Conservation (phyloP, 2,113 vertebrate species). For the Platysternon megacephalum region DNA sequence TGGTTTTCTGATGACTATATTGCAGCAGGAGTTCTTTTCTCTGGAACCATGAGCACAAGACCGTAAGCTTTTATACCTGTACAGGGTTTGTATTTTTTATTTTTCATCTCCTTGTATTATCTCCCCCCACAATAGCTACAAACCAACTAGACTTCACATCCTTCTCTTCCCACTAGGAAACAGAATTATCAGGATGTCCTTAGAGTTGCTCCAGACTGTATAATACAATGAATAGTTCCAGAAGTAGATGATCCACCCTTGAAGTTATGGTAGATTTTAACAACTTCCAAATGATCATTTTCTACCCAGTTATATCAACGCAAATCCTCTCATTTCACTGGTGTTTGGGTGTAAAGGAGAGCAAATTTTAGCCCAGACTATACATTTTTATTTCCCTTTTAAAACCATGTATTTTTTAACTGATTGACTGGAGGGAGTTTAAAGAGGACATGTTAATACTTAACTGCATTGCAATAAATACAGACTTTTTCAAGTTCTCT, state of each 20-base stretch:
- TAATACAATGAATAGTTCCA: not conserved
- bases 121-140: not conserved
- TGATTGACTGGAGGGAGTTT: slow-evolving; percentile 73
- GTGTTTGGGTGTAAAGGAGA: not conserved
- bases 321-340: slow-evolving; percentile 1
- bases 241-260: not conserved
- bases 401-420: slow-evolving; percentile 47
- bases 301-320: not conserved
- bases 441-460: slow-evolving; percentile 71
- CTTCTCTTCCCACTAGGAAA: not conserved
- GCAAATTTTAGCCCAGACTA: slow-evolving; percentile 31
- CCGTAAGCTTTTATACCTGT: not conserved
- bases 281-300: not conserved
- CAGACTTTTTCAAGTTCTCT: slow-evolving; percentile 64
- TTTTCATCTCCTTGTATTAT: not conserved
- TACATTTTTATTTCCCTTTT: slow-evolving; percentile 60
- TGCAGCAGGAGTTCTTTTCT: not conserved
- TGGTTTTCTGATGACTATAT: not conserved
- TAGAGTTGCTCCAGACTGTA: not conserved
- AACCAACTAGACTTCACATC: not conserved
- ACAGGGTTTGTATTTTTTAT: not conserved
- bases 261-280: not conserved
- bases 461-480: slow-evolving; percentile 63
- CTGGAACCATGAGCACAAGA: not conserved
- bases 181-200: not conserved